phyloP scores from a whole-genome alignment of 2,888 invertebrate species.

The Ptilodon capucinus region DNA sequence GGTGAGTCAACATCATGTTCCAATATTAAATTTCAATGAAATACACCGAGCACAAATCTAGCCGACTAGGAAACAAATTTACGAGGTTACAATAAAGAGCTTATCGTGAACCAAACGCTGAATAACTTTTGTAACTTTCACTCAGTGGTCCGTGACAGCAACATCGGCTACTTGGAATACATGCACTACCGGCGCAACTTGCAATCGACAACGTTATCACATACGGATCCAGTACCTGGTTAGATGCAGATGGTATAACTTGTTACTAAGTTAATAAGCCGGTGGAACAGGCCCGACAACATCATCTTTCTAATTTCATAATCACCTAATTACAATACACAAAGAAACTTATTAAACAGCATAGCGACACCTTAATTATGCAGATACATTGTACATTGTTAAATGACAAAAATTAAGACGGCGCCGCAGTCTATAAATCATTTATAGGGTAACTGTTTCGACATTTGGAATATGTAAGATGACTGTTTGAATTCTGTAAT shows the following conservation, averaged over 20 bases:
- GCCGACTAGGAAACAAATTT: constrained; percentile 60
- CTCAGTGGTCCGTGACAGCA: constrained; percentile 39
- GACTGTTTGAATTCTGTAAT: constrained; percentile 34
- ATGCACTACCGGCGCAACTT: constrained; percentile 15
- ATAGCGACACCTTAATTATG: constrained; percentile 53
- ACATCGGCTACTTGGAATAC: constrained; percentile 28
- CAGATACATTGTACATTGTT: constrained; percentile 63
- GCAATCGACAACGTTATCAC: constrained; percentile 27
- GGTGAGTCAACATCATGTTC: constrained; percentile 63
- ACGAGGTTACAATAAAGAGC: constrained; percentile 59
- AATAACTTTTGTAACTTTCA: constrained; percentile 57
- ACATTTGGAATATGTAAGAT: constrained; percentile 63
- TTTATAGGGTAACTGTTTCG: constrained; percentile 71
- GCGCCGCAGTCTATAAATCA: constrained; percentile 68
- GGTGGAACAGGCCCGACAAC: constrained; percentile 22
- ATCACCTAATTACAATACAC: constrained; percentile 27
- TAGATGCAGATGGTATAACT: constrained; percentile 22
- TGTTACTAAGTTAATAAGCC: constrained; percentile 19
- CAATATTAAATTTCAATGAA: constrained; percentile 69
- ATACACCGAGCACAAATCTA: constrained; percentile 59
- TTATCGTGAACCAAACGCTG: constrained; percentile 53
- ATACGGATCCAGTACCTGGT: constrained; percentile 16
- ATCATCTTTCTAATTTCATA: constrained; percentile 36
- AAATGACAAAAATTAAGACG: constrained; percentile 66
- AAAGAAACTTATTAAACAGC: constrained; percentile 37